Base-by-base conservation (phyloP, 2,888 invertebrate genomes). In the Macropis europaea region DNA sequence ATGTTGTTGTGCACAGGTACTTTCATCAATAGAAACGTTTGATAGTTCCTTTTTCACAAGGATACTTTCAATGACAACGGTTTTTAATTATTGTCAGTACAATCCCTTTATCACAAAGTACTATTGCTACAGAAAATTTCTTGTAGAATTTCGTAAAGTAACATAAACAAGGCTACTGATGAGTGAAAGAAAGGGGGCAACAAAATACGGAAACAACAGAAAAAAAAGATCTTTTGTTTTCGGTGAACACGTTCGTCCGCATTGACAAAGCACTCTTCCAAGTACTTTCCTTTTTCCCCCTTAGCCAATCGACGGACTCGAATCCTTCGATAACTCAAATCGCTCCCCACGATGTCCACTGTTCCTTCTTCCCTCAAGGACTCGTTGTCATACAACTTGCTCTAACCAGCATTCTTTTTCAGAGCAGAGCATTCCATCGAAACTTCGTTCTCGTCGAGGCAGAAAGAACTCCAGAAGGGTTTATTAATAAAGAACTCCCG, bases 241-340 rank as follows among this genome's bases (percentile, higher is more conserved):
- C 28, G 9, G 9, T 3, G 7, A 30, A 34, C 13, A 9, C 28
- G 24, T 30, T 22, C 24, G 15, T 9, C 13, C 6, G 9, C 15
- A 9, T 36, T 34, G 28, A 26, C 22, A 28, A 45, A 52, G 34
- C 36, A 17, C 11, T 15, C 32, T n/a, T 19, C 30, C 26, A 6
- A 43, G 17, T 43, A 36, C 7, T 28, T 43, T 15, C 34, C 26
- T 61, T n/a, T 28, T 36, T 40, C n/a, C 9, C 22, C 24, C 26
- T 61, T 30, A 3, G 13, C 22, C 45, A 26, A 38, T 28, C 30
- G 47, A 36, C 50, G 28, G 15, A 5, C 34, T 13, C 3, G n/a
- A 50, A 57, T 57, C 56, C 32, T 26, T 13, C 19, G 17, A 34
- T 43, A 57, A 43, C 36, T 42, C 40, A 6, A 47, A 30, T 38